Evolutionary conservation across 1,140 invertebrate species (phyloP).

Genomic region (Helicoverpa armigera): DNA sequence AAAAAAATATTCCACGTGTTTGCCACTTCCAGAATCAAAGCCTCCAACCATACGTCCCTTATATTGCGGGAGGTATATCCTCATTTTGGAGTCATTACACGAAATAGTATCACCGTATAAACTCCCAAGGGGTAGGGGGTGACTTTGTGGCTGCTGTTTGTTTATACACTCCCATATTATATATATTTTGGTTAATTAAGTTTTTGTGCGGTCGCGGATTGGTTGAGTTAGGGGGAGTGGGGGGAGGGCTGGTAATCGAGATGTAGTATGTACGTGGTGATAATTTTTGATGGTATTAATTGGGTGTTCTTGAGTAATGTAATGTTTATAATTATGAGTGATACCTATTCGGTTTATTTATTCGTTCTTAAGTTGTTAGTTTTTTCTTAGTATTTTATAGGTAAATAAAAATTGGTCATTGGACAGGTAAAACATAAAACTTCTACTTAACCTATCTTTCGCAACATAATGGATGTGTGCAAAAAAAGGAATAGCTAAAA

Average conservation of each 20-base stretch:
- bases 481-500: too few species aligned
- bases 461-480: too few species aligned
- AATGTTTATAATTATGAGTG: neutral
- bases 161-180: slow-evolving; percentile 78
- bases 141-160: slow-evolving; percentile 74
- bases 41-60: slow-evolving; percentile 54
- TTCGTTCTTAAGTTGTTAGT: too few species aligned
- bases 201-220: slow-evolving; percentile 80
- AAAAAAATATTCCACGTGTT: too few species aligned
- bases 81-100: slow-evolving; percentile 86
- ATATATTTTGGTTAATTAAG: slow-evolving; percentile 85
- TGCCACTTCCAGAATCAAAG: slow-evolving; percentile 48
- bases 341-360: too few species aligned
- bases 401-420: too few species aligned
- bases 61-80: slow-evolving; percentile 78
- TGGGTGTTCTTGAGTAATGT: slow-evolving; percentile 29
- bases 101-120: slow-evolving; percentile 83
- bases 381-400: too few species aligned
- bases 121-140: slow-evolving; percentile 73
- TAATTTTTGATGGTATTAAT: slow-evolving; percentile 30
- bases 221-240: slow-evolving; percentile 55
- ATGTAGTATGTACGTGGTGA: slow-evolving; percentile 24
- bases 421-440: too few species aligned
- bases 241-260: slow-evolving; percentile 54
- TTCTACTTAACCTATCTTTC: too few species aligned